These are phyloP conservation scores for Aldrovandia affinis DNA, from an alignment of 2,797 vertebrate genomes.

Conservation along the genomic window DNA sequence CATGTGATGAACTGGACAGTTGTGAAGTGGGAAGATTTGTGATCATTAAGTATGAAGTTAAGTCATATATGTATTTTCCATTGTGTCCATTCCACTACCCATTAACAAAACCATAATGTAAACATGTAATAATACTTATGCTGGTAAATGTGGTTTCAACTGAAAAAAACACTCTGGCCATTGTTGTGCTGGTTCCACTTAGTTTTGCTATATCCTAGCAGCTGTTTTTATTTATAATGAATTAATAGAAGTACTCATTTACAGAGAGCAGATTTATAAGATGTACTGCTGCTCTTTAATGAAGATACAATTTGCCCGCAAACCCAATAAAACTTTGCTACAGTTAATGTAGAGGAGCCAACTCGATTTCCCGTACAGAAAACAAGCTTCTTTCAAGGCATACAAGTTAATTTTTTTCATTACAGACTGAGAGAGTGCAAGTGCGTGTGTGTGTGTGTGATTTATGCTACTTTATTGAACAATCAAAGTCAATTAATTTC, in stretches of 20 bases:
- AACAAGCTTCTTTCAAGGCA: constrained; percentile 8
- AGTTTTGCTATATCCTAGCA: constrained; percentile 15
- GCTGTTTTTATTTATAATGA: constrained; percentile 11
- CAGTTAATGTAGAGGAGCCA: not conserved
- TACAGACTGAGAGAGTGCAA: not conserved
- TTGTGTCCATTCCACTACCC: no score
- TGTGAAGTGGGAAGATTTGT: no score
- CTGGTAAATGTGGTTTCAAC: not conserved
- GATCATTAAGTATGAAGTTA: no score
- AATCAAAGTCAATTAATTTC: no score
- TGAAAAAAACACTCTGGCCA: not conserved
- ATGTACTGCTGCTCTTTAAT: not conserved
- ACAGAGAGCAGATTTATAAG: not conserved
- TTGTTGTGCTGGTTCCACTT: not conserved
- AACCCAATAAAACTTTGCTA: constrained; percentile 17
- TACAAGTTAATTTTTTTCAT: not conserved
- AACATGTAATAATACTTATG: not conserved
- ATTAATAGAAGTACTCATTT: constrained; percentile 9
- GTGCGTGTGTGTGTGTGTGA: not conserved
- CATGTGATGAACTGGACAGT: no score
- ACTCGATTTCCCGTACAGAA: not conserved
- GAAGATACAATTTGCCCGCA: not conserved
- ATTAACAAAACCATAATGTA: not conserved
- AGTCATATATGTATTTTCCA: no score
- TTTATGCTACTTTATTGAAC: no score